Percentiles rank a stretch among this genome's conserved stretches.
Conservation (phyloP, 37 sponge, comb jelly and placozoan genomes). For the Chondrosia reniformis region DNA sequence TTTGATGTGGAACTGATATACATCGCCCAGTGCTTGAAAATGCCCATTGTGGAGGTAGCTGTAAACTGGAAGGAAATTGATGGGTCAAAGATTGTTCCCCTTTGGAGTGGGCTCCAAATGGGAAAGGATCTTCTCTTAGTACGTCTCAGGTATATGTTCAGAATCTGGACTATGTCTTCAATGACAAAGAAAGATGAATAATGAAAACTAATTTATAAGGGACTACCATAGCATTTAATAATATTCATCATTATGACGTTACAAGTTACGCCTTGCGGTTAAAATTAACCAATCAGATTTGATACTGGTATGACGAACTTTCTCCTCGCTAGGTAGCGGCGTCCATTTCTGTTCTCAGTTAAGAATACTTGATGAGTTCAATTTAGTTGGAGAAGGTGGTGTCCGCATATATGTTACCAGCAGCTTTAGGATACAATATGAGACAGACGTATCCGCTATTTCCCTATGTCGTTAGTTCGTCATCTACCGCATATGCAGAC, state of each 20-base stretch:
- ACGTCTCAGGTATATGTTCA: constrained; percentile 74
- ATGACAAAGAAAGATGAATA: constrained; percentile 12
- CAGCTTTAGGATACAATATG: neutral
- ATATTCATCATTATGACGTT: neutral
- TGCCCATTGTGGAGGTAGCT: constrained; percentile 91
- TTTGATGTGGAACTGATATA: constrained; percentile 98
- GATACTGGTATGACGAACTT: no score
- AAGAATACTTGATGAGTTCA: no score
- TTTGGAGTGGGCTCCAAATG: constrained; percentile 97
- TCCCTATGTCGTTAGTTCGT: neutral
- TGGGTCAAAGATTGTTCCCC: constrained; percentile 90
- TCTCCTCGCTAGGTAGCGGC: no score
- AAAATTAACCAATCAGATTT: neutral
- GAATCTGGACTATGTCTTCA: constrained; percentile 62
- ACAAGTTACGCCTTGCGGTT: neutral
- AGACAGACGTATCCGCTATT: constrained; percentile 12
- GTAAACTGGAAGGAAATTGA: constrained; percentile 99
- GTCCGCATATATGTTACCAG: no score
- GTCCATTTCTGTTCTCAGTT: no score
- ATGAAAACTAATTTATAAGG: neutral
- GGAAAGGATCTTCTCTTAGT: constrained; percentile 90
- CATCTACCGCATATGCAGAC: neutral
- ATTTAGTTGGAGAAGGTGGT: no score
- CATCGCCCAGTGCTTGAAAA: constrained; percentile 79
- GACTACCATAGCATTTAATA: neutral